Evolutionary conservation across 2,113 vertebrate species (phyloP), one percentile per base, ranked within the genome.

Genomic region (Petrocephalus zakoni): DNA sequence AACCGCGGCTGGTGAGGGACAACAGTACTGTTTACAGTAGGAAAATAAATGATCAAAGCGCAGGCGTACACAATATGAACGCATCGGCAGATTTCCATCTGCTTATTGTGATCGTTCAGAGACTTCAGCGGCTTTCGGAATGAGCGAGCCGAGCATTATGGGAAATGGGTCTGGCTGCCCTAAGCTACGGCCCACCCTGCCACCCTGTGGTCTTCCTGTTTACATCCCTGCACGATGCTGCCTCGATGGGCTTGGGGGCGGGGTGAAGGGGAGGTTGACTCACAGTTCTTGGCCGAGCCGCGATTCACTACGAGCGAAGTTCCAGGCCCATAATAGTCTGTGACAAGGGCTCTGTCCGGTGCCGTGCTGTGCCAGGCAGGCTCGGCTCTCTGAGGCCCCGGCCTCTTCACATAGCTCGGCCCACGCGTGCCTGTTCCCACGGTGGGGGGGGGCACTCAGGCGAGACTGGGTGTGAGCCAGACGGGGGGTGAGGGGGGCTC

Each of bases 301-400:
- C 87, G 92, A 87, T 92, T 95, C 93, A 95, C 88, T 91, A 92
- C 88, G 61, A 90, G 89, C 82, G 68, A 90, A 90, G 90, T 91
- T 91, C 92, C 90, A 90, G 86, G 92, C 94, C 95, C 95, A 96
- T 95, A 90, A 85, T 86, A 92, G 92, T 93, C 22, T 90, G 87
- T 91, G 90, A 90, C 88, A 22, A 22, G 7, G 81, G 37, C 61
- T 85, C 55, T 46, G 72, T n/a, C 42, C 46, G n/a, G 42, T 61
- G 42, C 22, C 55, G 58, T 51, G 86, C 61, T n/a, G 19, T 51
- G 58, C 42, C 47, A n/a, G 37, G 78, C 7, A 13, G 68, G 61
- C 75, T 46, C 10, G 19, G 37, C 17, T 81, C 15, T 83, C 42
- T 2, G 78, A 83, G 78, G 46, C 8, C 61, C 78, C 13, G 51